phyloP scores from a whole-genome alignment of 2,113 vertebrate genomes.

The Sinocyclocheilus rhinocerous region DNA sequence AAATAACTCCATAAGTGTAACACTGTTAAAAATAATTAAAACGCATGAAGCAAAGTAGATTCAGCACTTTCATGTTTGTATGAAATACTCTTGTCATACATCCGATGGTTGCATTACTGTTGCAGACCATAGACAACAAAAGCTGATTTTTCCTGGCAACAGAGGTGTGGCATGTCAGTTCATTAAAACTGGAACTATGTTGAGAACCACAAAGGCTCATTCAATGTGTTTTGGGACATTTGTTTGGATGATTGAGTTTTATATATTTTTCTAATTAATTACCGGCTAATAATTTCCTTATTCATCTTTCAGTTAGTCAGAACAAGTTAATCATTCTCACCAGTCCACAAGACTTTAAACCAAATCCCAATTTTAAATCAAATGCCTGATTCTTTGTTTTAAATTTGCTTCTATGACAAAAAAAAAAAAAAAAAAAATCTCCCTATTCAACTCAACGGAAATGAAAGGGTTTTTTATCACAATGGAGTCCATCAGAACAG shows the following conservation, averaged over 20 bases:
- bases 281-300: neutral
- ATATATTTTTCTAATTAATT: neutral
- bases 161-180: neutral
- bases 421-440: no score
- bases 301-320: neutral
- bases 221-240: neutral
- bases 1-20: neutral
- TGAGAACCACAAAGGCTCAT: neutral
- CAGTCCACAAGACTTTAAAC: neutral
- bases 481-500: neutral
- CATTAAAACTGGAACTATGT: neutral
- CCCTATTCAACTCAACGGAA: no score
- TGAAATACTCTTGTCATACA: neutral
- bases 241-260: neutral
- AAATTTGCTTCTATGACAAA: neutral
- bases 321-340: neutral
- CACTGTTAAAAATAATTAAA: no score
- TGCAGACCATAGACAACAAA: neutral
- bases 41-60: no score
- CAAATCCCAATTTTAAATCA: neutral
- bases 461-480: slow-evolving; percentile 32
- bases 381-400: neutral
- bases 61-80: neutral
- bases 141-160: neutral
- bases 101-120: no score